Percentiles rank a stretch among this genome's conserved stretches.
These are phyloP conservation scores for Drosophila buzzatii DNA, from an alignment of 2,888 invertebrate species.

Conservation along the genomic window DNA sequence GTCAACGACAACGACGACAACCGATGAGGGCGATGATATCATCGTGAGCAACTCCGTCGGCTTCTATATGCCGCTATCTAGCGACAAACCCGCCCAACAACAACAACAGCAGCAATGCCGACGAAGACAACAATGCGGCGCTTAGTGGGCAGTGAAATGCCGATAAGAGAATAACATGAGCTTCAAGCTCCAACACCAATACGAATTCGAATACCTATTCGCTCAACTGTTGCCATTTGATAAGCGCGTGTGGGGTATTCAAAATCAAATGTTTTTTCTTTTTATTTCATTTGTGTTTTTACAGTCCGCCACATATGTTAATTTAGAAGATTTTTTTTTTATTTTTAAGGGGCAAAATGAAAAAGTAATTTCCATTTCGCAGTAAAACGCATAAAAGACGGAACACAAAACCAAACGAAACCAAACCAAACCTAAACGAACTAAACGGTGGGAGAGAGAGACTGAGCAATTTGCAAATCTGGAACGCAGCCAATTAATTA, in stretches of 20 bases:
- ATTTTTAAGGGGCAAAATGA: slow-evolving; percentile 46
- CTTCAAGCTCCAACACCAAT: slow-evolving; percentile 40
- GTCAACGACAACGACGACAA: slow-evolving; percentile 33
- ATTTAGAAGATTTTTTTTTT: slow-evolving; percentile 44
- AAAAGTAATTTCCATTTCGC: slow-evolving; percentile 74
- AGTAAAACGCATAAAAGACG: slow-evolving; percentile 60
- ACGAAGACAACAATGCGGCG: slow-evolving; percentile 42
- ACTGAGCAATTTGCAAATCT: slow-evolving; percentile 80
- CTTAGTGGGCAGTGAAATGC: slow-evolving; percentile 44
- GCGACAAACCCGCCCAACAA: slow-evolving; percentile 48
- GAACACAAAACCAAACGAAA: slow-evolving; percentile 33
- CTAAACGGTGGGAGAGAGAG: slow-evolving; percentile 22
- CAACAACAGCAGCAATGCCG: not conserved
- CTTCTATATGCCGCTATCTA: slow-evolving; percentile 70
- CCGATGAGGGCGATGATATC: slow-evolving; percentile 67
- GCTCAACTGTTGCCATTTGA: slow-evolving; percentile 48
- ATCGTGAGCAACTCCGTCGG: slow-evolving; percentile 54
- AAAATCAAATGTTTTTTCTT: slow-evolving; percentile 57
- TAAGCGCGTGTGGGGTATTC: slow-evolving; percentile 55
- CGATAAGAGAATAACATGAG: slow-evolving; percentile 47
- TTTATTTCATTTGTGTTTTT: slow-evolving; percentile 13
- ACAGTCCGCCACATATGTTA: slow-evolving; percentile 62
- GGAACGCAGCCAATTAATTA: slow-evolving; percentile 85
- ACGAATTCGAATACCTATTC: slow-evolving; percentile 17
- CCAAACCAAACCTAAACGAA: slow-evolving; percentile 1